Percentiles rank a stretch among this genome's conserved stretches.
These are phyloP conservation scores for Haemorhous mexicanus DNA, from an alignment of 2,113 vertebrate species.

Conservation along the genomic window DNA sequence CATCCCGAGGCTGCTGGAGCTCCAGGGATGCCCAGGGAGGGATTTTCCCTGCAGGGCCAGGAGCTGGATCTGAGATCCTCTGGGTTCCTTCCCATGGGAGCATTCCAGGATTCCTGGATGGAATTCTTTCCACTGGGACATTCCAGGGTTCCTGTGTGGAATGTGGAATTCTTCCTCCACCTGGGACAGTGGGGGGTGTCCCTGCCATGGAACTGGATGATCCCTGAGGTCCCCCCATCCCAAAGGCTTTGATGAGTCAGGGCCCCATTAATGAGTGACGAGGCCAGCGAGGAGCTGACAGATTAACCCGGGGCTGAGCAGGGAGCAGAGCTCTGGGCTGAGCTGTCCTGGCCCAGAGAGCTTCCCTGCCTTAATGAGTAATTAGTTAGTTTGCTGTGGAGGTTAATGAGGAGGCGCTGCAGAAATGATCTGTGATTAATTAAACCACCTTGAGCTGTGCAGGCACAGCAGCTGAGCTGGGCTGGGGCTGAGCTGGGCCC, in stretches of 20 bases:
- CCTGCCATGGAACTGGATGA: not conserved
- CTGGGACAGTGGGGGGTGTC: rapidly evolving
- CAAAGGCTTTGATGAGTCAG: not conserved
- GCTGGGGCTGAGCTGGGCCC: not conserved
- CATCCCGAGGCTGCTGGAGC: not conserved
- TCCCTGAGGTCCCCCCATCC: not conserved
- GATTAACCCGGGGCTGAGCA: slow-evolving; percentile 51
- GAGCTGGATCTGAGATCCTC: too few species aligned
- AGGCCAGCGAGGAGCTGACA: not conserved
- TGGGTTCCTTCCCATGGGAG: too few species aligned
- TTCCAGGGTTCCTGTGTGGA: too few species aligned
- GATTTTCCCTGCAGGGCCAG: too few species aligned
- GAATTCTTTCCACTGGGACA: too few species aligned
- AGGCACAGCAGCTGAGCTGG: not conserved
- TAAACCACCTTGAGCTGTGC: not conserved
- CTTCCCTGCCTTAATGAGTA: slow-evolving; percentile 44
- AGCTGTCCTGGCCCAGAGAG: slow-evolving; percentile 10
- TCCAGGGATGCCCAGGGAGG: not conserved
- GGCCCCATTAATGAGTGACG: not conserved
- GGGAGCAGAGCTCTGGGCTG: slow-evolving; percentile 3
- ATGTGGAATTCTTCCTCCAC: too few species aligned
- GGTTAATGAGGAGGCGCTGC: slow-evolving; percentile 29
- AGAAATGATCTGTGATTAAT: slow-evolving; percentile 54
- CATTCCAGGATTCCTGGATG: too few species aligned
- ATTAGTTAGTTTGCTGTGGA: slow-evolving; percentile 12